Evolutionary conservation across 2,797 vertebrate species (phyloP).

Genomic region (Neoniphon sammara): DNA sequence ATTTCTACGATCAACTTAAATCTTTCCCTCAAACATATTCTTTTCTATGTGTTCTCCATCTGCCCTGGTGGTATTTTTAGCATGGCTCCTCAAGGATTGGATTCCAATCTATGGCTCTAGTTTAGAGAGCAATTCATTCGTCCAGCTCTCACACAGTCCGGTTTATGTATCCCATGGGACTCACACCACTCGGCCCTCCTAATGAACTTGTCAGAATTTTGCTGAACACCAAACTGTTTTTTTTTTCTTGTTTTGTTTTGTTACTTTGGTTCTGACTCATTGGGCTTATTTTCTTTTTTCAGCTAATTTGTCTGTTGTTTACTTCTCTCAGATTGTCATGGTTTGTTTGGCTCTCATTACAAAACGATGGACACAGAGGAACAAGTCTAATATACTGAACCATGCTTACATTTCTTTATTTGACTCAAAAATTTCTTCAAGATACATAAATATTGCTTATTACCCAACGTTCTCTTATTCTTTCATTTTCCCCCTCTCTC

Average conservation of each 20-base stretch:
- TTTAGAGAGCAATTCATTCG: slow-evolving; percentile 49
- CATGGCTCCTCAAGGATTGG: slow-evolving; percentile 34
- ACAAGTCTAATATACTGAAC: background rate
- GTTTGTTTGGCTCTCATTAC: background rate
- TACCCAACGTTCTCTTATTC: background rate
- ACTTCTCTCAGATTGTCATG: background rate
- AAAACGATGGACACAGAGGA: background rate
- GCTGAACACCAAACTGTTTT: slow-evolving; percentile 43
- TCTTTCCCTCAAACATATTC: slow-evolving; percentile 22
- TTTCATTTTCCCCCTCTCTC: background rate
- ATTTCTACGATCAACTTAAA: slow-evolving; percentile 31
- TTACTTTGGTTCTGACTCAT: slow-evolving; percentile 10
- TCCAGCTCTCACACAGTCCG: slow-evolving; percentile 8
- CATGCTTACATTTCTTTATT: background rate
- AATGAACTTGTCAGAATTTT: slow-evolving; percentile 64
- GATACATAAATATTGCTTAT: background rate
- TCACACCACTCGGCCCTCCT: slow-evolving; percentile 35
- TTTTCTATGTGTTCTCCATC: slow-evolving; percentile 9
- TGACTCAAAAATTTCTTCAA: background rate
- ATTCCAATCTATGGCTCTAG: slow-evolving; percentile 37
- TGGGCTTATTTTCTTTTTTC: background rate
- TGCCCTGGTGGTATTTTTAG: slow-evolving; percentile 30
- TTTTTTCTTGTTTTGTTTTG: slow-evolving; percentile 34
- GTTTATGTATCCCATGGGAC: slow-evolving; percentile 36
- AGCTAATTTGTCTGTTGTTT: background rate